Conservation (phyloP, 2,888 invertebrate genomes). For the Caenorhabditis sp. region DNA sequence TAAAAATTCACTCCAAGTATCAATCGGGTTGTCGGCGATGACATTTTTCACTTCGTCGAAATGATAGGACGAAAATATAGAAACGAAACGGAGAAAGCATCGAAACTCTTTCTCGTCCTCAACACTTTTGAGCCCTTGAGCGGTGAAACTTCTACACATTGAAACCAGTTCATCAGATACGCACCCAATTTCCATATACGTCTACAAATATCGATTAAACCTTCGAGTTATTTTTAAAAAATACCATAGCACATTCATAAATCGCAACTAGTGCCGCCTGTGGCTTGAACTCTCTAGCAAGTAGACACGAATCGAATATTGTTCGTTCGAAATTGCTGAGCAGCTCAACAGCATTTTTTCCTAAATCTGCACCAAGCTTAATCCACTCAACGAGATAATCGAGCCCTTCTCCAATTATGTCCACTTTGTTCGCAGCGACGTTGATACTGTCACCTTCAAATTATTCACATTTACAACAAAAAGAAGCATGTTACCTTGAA, state of each 20-base stretch:
- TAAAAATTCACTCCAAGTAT: not conserved
- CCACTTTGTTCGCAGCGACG: conserved; percentile 64
- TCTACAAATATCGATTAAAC: not conserved
- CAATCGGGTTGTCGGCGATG: not conserved
- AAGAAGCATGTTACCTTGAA: conserved; percentile 30
- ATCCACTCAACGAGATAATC: conserved; percentile 65
- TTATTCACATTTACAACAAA: conserved; percentile 7
- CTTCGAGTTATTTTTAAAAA: not conserved
- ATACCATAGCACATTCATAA: conserved; percentile 42
- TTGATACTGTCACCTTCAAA: conserved; percentile 69
- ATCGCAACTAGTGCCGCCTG: conserved; percentile 12
- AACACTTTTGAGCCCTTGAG: not conserved
- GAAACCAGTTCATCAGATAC: conserved; percentile 20
- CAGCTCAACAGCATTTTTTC: not conserved
- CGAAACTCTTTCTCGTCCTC: not conserved
- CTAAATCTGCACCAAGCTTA: conserved; percentile 32
- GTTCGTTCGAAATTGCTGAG: conserved; percentile 27
- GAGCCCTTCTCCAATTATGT: conserved; percentile 67
- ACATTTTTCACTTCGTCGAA: not conserved
- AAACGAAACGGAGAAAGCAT: not conserved
- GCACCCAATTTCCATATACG: conserved; percentile 9
- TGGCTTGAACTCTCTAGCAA: conserved; percentile 36
- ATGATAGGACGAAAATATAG: conserved; percentile 5
- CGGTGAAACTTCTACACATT: not conserved
- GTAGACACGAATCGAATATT: conserved; percentile 35